Evolutionary conservation across 2,113 vertebrate genomes (phyloP), one percentile per base, ranked within the genome.

Genomic region (Pyxicephalus adspersus): DNA sequence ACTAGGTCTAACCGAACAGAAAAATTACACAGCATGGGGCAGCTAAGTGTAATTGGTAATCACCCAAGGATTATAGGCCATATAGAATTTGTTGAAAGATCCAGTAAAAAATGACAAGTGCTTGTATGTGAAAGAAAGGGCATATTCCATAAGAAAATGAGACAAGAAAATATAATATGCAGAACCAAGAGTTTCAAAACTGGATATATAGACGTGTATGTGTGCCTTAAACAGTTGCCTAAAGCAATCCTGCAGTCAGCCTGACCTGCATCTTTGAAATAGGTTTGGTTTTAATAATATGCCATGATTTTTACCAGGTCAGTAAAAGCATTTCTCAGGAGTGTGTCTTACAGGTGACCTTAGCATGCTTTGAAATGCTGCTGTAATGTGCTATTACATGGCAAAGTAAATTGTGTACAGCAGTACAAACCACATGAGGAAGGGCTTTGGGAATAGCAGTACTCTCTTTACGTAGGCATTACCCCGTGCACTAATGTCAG

Each of bases 111-210:
- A n/a, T 64, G 31, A 61, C 34, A 64, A 64, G 26, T 50, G 19
- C 34, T 76, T 60, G 50, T 19, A 34, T 45, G 58, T 76, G 50
- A 38, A 76, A 31, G 38, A 64, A 50, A 76, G 74, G 74, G 74
- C 58, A 76, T 76, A 38, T 64, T 34, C 74, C n/a, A 63, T 51
- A 76, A 76, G 74, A 76, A 76, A 75, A 60, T 18, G 31, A 76
- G 31, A 63, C 22, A 25, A 25, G 31, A 20, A 58, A 51, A 76
- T 52, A 76, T 76, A 18, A 64, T 64, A 28, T 52, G 18, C 58
- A 52, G 74, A 25, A 61, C 16, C 15, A 45, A 64, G 74, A 20
- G 28, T 76, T 76, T 76, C 25, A 52, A 51, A 51, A 61, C 45
- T 70, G 52, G 50, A 45, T 70, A 70, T 54, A 52, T 70, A 51